Evolutionary conservation across 2,113 vertebrate genomes (phyloP), one percentile per base, ranked within the genome.

Genomic region (Boulengeromyrus knoepffleri): DNA sequence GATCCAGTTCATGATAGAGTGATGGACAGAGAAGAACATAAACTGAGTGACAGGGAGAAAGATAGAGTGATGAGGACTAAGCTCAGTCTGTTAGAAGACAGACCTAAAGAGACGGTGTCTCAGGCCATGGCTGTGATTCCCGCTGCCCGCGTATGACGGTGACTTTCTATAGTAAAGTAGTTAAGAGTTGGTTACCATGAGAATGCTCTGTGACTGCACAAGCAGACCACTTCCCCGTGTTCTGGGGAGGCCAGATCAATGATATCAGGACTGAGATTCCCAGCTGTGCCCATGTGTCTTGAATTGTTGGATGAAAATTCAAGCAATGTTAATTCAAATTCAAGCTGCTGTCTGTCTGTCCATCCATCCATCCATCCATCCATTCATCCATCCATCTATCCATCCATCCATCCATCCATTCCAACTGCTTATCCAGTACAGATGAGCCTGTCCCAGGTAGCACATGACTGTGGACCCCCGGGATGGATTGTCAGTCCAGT

Each of bases 11-110:
- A 90, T 91, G 53, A 80, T 56, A 49, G 39, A 52, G 58, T 88
- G 89, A 42, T 36, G 49, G 90, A 89, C 46, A 62, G 89, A 89
- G 31, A 52, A 42, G 84, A 87, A 84, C 31, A 12, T 84, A 88
- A 90, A 90, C 27, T 50, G 45, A 49, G 66, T 49, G 90, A 88
- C 39, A 66, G 87, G 56, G 66, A 50, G 36, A 50, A 49, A 80
- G 90, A 80, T 36, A 84, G 27, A 53, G 66, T 31, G 42, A 80
- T 24, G 87, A 66, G 49, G 56, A 45, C 56, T 62, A 17, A 66
- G 56, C 39, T n/a, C 7, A 8, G 56, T 62, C 87, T 66, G 21
- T 62, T 62, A 36, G 56, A 66, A 39, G 83, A 62, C 24, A 10
- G n/a, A 56, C 58, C 46, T 12, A 45, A 70, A 85, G 53, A 87